Percentiles rank a stretch among this genome's conserved stretches.
Conservation (phyloP, 2,797 vertebrate genomes). For the Triplophysa bombifrons region DNA sequence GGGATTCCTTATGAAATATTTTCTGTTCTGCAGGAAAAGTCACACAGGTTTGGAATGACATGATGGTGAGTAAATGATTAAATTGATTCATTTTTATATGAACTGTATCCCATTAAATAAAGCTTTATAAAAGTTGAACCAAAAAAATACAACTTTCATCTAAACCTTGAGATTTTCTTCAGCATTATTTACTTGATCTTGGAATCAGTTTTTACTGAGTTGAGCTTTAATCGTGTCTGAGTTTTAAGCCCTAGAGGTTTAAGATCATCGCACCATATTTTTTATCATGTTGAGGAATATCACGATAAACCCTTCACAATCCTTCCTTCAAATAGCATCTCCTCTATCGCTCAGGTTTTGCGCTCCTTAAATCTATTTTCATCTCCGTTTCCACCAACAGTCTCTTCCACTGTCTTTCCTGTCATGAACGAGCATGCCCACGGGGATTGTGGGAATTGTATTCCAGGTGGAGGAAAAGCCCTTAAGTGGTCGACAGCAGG, state of each 20-base stretch:
- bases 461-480: conserved; percentile 49
- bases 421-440: conserved; percentile 27
- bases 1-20: too few species aligned
- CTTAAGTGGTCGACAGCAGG: conserved; percentile 43
- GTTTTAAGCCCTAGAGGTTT: not conserved
- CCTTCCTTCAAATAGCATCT: not conserved
- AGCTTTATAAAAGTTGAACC: not conserved
- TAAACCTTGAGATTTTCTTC: not conserved
- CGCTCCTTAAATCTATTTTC: conserved; percentile 11
- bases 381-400: not conserved
- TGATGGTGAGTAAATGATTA: too few species aligned
- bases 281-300: conserved; percentile 1
- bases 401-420: not conserved
- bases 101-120: not conserved
- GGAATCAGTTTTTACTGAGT: not conserved
- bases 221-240: not conserved
- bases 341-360: not conserved
- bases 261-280: conserved; percentile 5
- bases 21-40: too few species aligned
- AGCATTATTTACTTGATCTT: not conserved
- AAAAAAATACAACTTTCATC: not conserved
- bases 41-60: too few species aligned
- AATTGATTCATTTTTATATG: too few species aligned
- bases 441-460: conserved; percentile 45
- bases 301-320: not conserved